phyloP scores from a whole-genome alignment of 2,888 invertebrate genomes.

The Phyto melanocephala region DNA sequence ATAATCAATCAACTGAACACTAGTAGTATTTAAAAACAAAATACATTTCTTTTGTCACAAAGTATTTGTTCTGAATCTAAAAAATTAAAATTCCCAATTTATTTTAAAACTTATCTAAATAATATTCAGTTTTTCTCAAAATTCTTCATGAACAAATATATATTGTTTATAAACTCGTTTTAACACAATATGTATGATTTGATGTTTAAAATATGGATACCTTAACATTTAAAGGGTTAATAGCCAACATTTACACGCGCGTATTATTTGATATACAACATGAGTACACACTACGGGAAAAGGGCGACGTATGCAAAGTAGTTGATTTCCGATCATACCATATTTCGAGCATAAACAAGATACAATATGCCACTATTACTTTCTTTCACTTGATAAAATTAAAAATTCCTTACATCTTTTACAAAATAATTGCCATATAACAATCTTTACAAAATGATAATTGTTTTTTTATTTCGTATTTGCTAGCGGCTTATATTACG shows the following conservation, averaged over 20 bases:
- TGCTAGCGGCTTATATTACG: slow-evolving; percentile 46
- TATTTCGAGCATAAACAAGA: slow-evolving; percentile 11
- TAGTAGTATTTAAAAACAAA: background rate
- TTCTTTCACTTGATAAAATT: background rate
- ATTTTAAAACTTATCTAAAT: too few species aligned
- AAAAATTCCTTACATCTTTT: background rate
- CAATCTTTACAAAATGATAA: background rate
- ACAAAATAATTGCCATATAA: background rate
- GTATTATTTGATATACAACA: background rate
- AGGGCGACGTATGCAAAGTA: slow-evolving; percentile 59
- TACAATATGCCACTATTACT: background rate
- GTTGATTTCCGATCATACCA: background rate
- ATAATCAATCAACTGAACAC: slow-evolving; percentile 3
- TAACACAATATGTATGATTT: too few species aligned
- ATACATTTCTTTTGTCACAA: too few species aligned
- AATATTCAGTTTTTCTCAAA: too few species aligned
- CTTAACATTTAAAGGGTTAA: slow-evolving; percentile 43
- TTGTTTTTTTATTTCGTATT: background rate
- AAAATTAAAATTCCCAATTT: too few species aligned
- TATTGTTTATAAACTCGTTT: too few species aligned
- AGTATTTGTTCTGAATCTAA: too few species aligned
- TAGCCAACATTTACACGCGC: background rate
- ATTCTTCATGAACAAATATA: too few species aligned
- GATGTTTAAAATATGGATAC: background rate
- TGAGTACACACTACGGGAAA: slow-evolving; percentile 39